These are phyloP conservation scores for Gadus macrocephalus DNA, from an alignment of 2,113 vertebrate species.

Conservation along the genomic window DNA sequence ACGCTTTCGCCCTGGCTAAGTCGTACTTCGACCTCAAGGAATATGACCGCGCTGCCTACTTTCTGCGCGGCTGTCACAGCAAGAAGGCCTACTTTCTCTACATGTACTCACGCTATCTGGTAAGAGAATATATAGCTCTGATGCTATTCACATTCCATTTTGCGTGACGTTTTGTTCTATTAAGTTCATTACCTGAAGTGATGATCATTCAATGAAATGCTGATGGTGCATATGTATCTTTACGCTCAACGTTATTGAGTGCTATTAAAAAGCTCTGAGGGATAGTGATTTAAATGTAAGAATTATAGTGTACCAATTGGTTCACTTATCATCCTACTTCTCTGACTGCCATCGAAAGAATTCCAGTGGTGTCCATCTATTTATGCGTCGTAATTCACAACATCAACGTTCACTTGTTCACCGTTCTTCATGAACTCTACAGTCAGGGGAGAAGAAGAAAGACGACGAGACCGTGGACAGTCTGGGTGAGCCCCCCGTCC, in stretches of 20 bases:
- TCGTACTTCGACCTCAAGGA: constrained; percentile 98
- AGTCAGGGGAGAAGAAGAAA: constrained; percentile 99
- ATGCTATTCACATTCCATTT: neutral
- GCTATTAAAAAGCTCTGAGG: too few species aligned
- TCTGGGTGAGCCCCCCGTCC: constrained; percentile 77
- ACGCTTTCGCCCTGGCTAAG: constrained; percentile 92
- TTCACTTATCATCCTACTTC: too few species aligned
- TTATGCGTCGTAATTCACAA: neutral
- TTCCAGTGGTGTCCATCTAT: too few species aligned
- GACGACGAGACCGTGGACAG: constrained; percentile 98
- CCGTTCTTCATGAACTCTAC: constrained; percentile 38
- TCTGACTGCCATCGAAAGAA: too few species aligned
- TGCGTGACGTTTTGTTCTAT: neutral
- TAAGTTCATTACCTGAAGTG: too few species aligned
- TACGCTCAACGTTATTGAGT: too few species aligned
- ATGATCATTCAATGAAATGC: too few species aligned
- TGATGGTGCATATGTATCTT: too few species aligned
- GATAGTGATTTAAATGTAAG: too few species aligned
- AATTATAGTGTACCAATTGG: too few species aligned
- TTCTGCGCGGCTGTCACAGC: constrained; percentile 90
- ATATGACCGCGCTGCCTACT: constrained; percentile 94
- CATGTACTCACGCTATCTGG: constrained; percentile 98
- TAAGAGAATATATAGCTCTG: constrained; percentile 59
- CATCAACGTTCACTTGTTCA: neutral
- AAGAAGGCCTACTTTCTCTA: constrained; percentile 97